Base-by-base conservation (phyloP, 1,140 invertebrate genomes). In the Zaprionus nigranus region DNA sequence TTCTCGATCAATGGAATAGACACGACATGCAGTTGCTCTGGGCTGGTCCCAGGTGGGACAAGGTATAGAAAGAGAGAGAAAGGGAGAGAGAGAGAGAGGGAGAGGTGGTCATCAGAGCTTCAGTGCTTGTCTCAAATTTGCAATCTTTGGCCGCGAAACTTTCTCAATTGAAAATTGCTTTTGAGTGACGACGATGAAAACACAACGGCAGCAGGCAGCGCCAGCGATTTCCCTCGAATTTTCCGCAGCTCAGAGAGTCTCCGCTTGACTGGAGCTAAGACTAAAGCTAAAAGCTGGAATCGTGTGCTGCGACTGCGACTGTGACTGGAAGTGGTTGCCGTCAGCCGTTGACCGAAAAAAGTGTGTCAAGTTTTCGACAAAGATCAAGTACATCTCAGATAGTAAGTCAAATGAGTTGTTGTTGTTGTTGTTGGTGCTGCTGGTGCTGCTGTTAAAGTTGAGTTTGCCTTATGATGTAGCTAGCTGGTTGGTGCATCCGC, bases 331-430 rank as follows among this genome's bases (percentile, higher is more conserved):
- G 71, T 72, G 65, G 76, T 77, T 84, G 81, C 61, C 67, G 68
- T 67, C 57, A 76, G 83, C 74, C 79, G 83, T 79, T 86, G 83
- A 80, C 83, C 83, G 79, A 86, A 86, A 86, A 85, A 85, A 86
- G 82, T 85, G 71, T 87, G 82, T 85, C 82, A 85, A 85, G 82
- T 86, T 85, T 85, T 85, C 82, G 75, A 85, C 82, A 86, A 86
- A 85, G 82, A 85, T 86, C 82, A 85, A 85, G 82, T 87, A 86
- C 82, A 86, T 86, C 82, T 70, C 72, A 82, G 82, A 86, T 86
- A 86, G 75, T 79, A 74, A 64, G 64, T 79, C 69, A 70, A 82
- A 79, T 70, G 63, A 66, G 22, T 57, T 43, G 43, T 40, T 60
- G 53, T 40, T 62, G 58, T 13, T 62, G 58, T 11, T 46, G 30